A percentile compares a stretch with the other conserved stretches of the same genome.
These are phyloP conservation scores for Hirudinaria manillensis DNA, from an alignment of 2,888 invertebrate genomes.

Conservation along the genomic window DNA sequence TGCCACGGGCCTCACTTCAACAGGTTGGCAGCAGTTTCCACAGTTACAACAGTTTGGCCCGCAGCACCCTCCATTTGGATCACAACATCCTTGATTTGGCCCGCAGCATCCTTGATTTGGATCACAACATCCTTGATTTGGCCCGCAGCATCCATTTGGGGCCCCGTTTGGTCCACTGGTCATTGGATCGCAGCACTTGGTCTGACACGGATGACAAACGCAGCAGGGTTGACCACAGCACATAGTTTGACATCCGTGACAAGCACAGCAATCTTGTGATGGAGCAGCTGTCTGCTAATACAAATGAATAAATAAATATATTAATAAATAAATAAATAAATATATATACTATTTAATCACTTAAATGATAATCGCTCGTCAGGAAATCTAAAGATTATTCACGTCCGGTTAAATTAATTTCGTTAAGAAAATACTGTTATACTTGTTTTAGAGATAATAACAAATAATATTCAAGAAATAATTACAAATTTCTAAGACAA, in stretches of 20 bases:
- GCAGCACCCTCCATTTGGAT: background rate
- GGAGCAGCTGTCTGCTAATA: background rate
- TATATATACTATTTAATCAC: too few relatives aligned
- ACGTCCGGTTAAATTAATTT: too few relatives aligned
- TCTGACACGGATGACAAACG: slow-evolving; percentile 9
- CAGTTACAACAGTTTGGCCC: background rate
- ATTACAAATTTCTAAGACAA: too few relatives aligned
- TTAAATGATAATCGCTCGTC: too few relatives aligned
- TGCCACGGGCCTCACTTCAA: background rate
- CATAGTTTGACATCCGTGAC: slow-evolving; percentile 8
- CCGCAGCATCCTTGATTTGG: too few relatives aligned
- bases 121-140: background rate
- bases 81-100: too few relatives aligned
- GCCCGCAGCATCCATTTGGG: background rate
- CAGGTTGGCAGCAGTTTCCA: background rate
- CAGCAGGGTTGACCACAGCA: slow-evolving; percentile 14
- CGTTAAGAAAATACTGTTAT: too few relatives aligned
- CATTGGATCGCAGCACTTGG: background rate
- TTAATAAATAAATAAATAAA: background rate
- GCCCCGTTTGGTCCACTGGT: background rate
- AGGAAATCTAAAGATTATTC: background rate
- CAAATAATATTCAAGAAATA: too few relatives aligned
- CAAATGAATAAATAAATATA: too few relatives aligned
- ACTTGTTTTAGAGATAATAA: too few relatives aligned
- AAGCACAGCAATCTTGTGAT: background rate